Conservation (phyloP, 2,888 invertebrate species). For the Caenorhabditis sp. region DNA sequence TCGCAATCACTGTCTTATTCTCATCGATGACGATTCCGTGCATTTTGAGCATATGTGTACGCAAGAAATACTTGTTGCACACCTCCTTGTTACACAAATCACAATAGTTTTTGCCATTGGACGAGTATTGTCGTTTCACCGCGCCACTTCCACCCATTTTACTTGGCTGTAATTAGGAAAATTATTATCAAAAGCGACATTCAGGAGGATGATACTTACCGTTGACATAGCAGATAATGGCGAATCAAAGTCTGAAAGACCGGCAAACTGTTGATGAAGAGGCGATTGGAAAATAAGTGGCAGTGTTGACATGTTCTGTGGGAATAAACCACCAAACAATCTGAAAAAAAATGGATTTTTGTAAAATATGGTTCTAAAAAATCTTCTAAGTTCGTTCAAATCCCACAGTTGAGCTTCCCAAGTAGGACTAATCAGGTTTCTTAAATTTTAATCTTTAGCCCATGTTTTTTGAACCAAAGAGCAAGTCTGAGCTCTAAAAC, state of each 20-base stretch:
- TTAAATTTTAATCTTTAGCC: no score
- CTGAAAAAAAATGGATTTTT: constrained; percentile 15
- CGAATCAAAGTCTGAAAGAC: constrained; percentile 26
- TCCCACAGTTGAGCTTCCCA: no score
- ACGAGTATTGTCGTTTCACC: constrained; percentile 65
- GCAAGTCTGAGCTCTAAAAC: no score
- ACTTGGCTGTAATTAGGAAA: constrained; percentile 26
- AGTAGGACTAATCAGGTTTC: no score
- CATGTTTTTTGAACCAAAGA: no score
- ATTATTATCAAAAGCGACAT: no score
- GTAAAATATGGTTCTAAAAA: no score
- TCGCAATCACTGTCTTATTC: constrained; percentile 71
- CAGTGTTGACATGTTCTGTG: constrained; percentile 8
- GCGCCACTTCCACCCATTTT: constrained; percentile 16
- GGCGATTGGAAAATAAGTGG: constrained; percentile 23
- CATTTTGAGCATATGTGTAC: constrained; percentile 86
- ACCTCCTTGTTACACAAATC: constrained; percentile 74
- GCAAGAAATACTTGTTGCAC: constrained; percentile 99
- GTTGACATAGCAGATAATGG: constrained; percentile 23
- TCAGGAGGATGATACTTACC: constrained; percentile 7
- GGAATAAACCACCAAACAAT: constrained; percentile 22
- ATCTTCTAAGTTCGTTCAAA: no score
- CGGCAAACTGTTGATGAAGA: constrained; percentile 28
- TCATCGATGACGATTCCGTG: constrained; percentile 75
- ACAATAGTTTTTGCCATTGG: constrained; percentile 70